A percentile compares a stretch with the other conserved stretches of the same genome.
Conservation (phyloP, 64 coral and sea anemone species). For the Catalaphyllia jardinei region DNA sequence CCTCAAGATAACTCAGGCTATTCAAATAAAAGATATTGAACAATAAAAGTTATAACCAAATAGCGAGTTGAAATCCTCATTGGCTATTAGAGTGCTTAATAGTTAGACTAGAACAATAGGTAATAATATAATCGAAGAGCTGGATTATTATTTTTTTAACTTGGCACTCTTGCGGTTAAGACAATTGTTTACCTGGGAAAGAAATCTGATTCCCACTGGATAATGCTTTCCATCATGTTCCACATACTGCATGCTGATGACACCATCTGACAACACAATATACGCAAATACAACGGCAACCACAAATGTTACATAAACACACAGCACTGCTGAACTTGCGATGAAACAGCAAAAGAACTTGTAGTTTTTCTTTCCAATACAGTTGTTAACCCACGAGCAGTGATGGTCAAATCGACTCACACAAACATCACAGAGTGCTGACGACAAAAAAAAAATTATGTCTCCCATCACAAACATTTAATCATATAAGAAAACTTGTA, state of each 20-base stretch:
- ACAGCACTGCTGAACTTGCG: constrained; percentile 58
- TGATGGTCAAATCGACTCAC: constrained; percentile 92
- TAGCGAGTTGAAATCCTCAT: too few relatives aligned
- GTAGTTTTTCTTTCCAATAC: constrained; percentile 87
- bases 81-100: too few relatives aligned
- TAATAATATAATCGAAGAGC: too few relatives aligned
- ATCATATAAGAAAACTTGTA: too few relatives aligned
- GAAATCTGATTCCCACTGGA: constrained; percentile 52
- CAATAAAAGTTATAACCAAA: not conserved
- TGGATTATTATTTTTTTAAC: too few relatives aligned
- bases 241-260: constrained; percentile 56
- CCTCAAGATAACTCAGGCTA: too few relatives aligned
- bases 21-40: not conserved
- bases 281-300: constrained; percentile 67
- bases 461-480: too few relatives aligned
- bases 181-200: too few relatives aligned
- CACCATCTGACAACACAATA: constrained; percentile 76
- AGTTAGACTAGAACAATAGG: too few relatives aligned
- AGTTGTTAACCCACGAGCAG: constrained; percentile 95
- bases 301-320: constrained; percentile 69
- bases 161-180: too few relatives aligned
- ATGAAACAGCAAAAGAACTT: constrained; percentile 86
- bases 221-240: constrained; percentile 59
- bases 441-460: not conserved
- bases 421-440: constrained; percentile 87